Base-by-base conservation (phyloP, 53 echinoderm and acorn worm genomes). In the Holothuria leucospilota region DNA sequence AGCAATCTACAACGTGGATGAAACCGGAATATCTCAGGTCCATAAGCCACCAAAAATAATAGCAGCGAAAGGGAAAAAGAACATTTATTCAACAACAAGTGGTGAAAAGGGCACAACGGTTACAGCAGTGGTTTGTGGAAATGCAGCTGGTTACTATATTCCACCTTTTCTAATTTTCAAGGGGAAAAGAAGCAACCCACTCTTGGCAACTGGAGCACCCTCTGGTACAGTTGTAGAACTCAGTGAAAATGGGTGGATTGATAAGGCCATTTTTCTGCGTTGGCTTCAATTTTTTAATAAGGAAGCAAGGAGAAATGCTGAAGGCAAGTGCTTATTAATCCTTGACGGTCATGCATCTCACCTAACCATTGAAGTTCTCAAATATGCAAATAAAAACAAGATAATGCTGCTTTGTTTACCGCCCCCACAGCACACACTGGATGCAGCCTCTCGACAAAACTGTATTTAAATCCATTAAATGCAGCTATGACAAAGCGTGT, bases 291-390 rank as follows among this genome's bases (percentile, higher is more conserved):
- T 72, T 64, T 92, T 89, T 39, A 63, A 82, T 5, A 73, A 28
- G 39, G 71, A 86, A 86, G 86, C 86, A 5, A 52, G 15, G 52
- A 52, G 52, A 52, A 52, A 52, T 52, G 82, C 64, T 21, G 29
- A 63, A 13, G 86, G 92, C 59, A 89, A 86, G 84, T 86, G 89
- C 12, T 61, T 89, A 20, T 82, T 92, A 0, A 40, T 92, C 29
- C 80, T 89, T 23, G 86, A 92, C 72, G 92, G 92, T 25, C 92
- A 92, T 64, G 69, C 67, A 13, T 82, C 83, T 7, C 83, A 89
- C 30, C 85, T 88, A 68, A 78, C 67, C 34, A 46, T 58, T 13
- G 24, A 29, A 0, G 81, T 86, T 6, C 73, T 88, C 21, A 88
- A 53, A 58, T 88, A 84, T 24, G 52, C 75, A 2, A 84, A 75